phyloP scores from a whole-genome alignment of 1,140 invertebrate genomes.

The Phortica variegata region DNA sequence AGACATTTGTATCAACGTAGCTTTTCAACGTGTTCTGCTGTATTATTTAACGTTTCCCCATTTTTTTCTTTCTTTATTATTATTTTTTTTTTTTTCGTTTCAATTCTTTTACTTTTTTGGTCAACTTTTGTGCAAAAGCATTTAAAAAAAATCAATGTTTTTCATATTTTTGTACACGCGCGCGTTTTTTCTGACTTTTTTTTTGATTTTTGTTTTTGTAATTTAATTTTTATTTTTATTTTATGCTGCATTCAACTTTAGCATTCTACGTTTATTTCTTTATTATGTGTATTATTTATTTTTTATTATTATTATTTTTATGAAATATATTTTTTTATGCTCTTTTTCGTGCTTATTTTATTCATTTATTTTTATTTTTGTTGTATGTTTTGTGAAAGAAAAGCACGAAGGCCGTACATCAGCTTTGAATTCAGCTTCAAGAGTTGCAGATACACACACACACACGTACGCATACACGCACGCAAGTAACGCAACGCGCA shows the following conservation, averaged over 20 bases:
- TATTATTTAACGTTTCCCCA: too few relatives aligned
- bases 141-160: too few relatives aligned
- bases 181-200: background rate
- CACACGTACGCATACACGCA: background rate
- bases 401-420: conserved; percentile 16
- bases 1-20: too few relatives aligned
- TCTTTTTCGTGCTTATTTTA: conserved; percentile 8
- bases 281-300: too few relatives aligned
- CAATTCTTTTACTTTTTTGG: too few relatives aligned
- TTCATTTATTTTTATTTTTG: conserved; percentile 1
- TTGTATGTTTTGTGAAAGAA: conserved; percentile 5
- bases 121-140: too few relatives aligned
- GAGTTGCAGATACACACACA: conserved; percentile 6
- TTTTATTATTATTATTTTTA: background rate
- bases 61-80: too few relatives aligned
- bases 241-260: conserved; percentile 15
- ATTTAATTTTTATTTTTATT: conserved; percentile 13
- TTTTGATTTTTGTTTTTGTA: background rate
- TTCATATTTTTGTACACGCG: background rate
- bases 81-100: too few relatives aligned
- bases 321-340: too few relatives aligned
- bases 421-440: conserved; percentile 8
- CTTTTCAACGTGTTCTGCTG: too few relatives aligned
- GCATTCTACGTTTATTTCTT: conserved; percentile 8
- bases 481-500: too few relatives aligned